Conservation (phyloP, 2,888 invertebrate genomes). For the Lysandra bellargus region DNA sequence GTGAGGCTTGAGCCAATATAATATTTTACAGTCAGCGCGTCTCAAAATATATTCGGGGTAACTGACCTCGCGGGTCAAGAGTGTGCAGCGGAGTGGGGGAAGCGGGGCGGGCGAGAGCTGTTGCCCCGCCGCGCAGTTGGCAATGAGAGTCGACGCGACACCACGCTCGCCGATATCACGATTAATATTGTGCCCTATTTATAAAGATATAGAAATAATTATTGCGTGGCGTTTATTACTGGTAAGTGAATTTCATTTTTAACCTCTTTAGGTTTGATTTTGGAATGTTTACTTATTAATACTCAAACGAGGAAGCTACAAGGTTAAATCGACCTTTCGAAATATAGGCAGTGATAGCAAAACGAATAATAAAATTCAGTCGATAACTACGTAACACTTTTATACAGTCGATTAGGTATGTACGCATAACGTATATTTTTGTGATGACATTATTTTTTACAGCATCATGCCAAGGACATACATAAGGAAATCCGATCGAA, state of each 20-base stretch:
- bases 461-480: neutral
- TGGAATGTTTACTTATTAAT: neutral
- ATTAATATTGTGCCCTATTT: neutral
- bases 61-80: constrained; percentile 9
- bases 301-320: neutral
- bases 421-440: neutral
- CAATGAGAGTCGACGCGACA: constrained; percentile 8
- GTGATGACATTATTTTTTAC: neutral
- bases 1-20: neutral
- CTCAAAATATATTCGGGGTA: neutral
- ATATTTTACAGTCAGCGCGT: neutral
- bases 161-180: neutral
- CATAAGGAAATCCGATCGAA: neutral
- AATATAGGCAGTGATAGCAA: too few species aligned
- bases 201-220: neutral
- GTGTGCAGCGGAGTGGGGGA: constrained; percentile 13
- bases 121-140: constrained; percentile 9
- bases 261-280: neutral
- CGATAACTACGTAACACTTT: too few species aligned
- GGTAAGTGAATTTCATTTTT: neutral
- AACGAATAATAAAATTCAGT: too few species aligned
- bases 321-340: neutral
- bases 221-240: neutral
- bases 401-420: neutral
- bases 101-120: neutral